These are phyloP conservation scores for Synanthedon tipuliformis DNA, from an alignment of 2,888 invertebrate genomes.

Conservation along the genomic window DNA sequence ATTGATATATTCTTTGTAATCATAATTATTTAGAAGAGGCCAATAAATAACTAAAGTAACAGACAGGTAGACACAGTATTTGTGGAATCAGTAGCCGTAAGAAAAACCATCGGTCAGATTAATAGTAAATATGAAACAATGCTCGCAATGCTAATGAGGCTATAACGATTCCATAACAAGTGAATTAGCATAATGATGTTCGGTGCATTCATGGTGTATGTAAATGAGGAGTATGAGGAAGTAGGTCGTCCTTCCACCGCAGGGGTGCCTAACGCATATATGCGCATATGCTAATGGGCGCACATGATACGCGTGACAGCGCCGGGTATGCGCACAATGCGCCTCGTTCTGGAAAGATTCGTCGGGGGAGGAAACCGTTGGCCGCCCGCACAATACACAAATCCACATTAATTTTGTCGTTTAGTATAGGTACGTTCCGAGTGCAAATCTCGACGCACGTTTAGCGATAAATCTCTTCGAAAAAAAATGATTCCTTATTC, in stretches of 20 bases:
- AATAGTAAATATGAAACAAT: not conserved
- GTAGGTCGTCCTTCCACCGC: not conserved
- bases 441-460: constrained; percentile 7
- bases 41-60: too few species aligned
- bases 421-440: not conserved
- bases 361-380: not conserved
- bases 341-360: not conserved
- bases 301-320: not conserved
- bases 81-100: not conserved
- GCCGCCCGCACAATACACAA: constrained; percentile 3
- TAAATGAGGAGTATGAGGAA: not conserved
- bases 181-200: not conserved
- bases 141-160: not conserved
- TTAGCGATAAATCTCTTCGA: constrained; percentile 32
- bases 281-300: not conserved
- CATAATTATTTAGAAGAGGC: too few species aligned
- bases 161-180: not conserved
- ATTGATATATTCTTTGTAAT: too few species aligned
- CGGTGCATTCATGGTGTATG: not conserved
- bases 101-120: not conserved
- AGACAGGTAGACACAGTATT: too few species aligned
- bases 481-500: constrained; percentile 30
- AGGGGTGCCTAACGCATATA: not conserved
- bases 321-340: not conserved
- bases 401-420: constrained; percentile 9